phyloP scores from a whole-genome alignment of 2,888 invertebrate species.

The Crepidodera aurea region DNA sequence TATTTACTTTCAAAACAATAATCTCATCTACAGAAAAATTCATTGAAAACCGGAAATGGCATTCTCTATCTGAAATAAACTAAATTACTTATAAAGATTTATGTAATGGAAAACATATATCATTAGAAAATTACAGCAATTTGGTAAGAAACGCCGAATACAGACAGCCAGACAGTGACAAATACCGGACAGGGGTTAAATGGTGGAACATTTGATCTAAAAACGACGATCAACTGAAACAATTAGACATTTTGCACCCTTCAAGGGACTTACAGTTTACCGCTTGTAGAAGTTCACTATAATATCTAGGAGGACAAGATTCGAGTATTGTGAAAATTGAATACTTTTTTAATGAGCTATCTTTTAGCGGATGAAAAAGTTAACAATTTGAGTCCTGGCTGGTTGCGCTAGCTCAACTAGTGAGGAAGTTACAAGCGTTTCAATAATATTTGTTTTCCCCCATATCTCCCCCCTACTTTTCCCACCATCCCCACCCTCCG shows the following conservation, averaged over 20 bases:
- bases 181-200: constrained; percentile 59
- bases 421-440: too few species aligned
- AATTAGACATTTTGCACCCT: constrained; percentile 55
- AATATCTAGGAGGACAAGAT: background rate
- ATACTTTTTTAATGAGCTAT: too few species aligned
- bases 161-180: constrained; percentile 59
- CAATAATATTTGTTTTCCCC: too few species aligned
- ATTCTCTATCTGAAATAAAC: constrained; percentile 55
- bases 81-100: constrained; percentile 61
- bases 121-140: constrained; percentile 60
- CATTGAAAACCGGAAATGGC: too few species aligned
- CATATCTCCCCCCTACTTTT: too few species aligned
- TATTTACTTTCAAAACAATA: too few species aligned
- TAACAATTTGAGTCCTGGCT: too few species aligned
- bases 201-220: constrained; percentile 56
- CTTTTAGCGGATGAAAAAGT: too few species aligned
- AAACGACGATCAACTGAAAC: constrained; percentile 59
- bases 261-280: constrained; percentile 54
- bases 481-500: too few species aligned
- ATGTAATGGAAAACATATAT: constrained; percentile 61
- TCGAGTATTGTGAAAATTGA: too few species aligned
- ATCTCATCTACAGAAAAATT: too few species aligned
- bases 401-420: too few species aligned
- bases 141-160: constrained; percentile 55
- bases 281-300: constrained; percentile 17